phyloP scores from a whole-genome alignment of 37 sponge, comb jelly and placozoan genomes.

The Bolinopsis microptera region DNA sequence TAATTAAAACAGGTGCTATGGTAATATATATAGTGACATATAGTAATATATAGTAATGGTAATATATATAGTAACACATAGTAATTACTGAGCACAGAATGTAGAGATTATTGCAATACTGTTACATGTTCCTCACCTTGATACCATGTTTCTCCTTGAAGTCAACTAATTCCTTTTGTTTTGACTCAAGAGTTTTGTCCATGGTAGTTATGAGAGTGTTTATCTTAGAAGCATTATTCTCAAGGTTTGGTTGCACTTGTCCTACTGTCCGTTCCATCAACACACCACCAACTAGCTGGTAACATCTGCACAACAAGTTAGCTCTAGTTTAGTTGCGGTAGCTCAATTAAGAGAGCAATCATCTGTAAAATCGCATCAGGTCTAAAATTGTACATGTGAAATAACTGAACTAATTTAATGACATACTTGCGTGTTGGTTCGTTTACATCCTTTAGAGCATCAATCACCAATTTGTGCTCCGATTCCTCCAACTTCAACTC shows the following conservation, averaged over 20 bases:
- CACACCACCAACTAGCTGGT: constrained; percentile 89
- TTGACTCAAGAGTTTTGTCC: constrained; percentile 74
- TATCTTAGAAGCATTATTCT: constrained; percentile 77
- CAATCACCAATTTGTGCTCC: constrained; percentile 77
- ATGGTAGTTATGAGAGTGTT: constrained; percentile 30
- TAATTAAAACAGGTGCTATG: too few species aligned
- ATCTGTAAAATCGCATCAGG: too few species aligned
- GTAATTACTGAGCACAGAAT: too few species aligned
- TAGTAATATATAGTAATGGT: too few species aligned
- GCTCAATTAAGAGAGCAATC: too few species aligned
- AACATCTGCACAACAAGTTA: constrained; percentile 77
- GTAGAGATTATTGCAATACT: too few species aligned
- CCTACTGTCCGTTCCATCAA: constrained; percentile 90
- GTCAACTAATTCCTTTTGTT: constrained; percentile 78
- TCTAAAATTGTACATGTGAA: too few species aligned
- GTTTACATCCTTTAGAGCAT: constrained; percentile 40
- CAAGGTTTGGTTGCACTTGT: constrained; percentile 84
- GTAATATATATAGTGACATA: too few species aligned
- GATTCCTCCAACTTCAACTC: constrained; percentile 87
- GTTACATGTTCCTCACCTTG: not conserved
- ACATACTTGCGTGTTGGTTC: constrained; percentile 6
- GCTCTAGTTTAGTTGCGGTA: too few species aligned
- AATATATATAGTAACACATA: too few species aligned
- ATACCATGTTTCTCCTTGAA: constrained; percentile 85
- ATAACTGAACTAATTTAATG: too few species aligned